These are phyloP conservation scores for Synanthedon tipuliformis DNA, from an alignment of 2,888 invertebrate species.

Conservation along the genomic window DNA sequence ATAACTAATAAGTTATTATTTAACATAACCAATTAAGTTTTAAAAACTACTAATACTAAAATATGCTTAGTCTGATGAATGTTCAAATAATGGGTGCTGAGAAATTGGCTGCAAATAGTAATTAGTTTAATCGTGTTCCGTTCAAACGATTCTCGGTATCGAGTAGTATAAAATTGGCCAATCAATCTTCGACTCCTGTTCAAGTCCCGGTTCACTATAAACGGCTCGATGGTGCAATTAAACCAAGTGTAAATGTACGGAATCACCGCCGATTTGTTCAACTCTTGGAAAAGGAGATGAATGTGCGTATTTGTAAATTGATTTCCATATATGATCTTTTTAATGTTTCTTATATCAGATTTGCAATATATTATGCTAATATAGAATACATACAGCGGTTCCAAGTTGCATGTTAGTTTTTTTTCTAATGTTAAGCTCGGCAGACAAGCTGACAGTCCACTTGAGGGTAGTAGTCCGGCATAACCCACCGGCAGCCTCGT, in stretches of 20 bases:
- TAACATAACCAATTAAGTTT: too few relatives aligned
- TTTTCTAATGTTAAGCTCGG: too few relatives aligned
- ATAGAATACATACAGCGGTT: too few relatives aligned
- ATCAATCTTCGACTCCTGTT: conserved; percentile 34
- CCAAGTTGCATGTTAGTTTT: too few relatives aligned
- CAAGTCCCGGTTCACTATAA: conserved; percentile 21
- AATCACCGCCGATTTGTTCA: conserved; percentile 21
- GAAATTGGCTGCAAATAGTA: background rate
- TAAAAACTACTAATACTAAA: too few relatives aligned
- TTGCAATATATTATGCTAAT: too few relatives aligned
- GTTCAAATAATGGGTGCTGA: conserved; percentile 2
- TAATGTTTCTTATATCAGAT: too few relatives aligned
- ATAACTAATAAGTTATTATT: too few relatives aligned
- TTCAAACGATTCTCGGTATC: conserved; percentile 4
- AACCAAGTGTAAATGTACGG: conserved; percentile 25
- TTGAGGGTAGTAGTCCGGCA: too few relatives aligned
- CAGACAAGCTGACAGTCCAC: too few relatives aligned
- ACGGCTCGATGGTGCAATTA: conserved; percentile 38
- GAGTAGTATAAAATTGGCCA: conserved; percentile 48
- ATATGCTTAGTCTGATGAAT: background rate
- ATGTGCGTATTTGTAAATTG: background rate
- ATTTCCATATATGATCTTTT: background rate
- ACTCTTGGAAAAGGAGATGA: background rate
- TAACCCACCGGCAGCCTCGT: too few relatives aligned
- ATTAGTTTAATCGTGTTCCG: conserved; percentile 3